phyloP scores from a whole-genome alignment of 37 sponge, comb jelly and placozoan species.

The Axinella damicornis region DNA sequence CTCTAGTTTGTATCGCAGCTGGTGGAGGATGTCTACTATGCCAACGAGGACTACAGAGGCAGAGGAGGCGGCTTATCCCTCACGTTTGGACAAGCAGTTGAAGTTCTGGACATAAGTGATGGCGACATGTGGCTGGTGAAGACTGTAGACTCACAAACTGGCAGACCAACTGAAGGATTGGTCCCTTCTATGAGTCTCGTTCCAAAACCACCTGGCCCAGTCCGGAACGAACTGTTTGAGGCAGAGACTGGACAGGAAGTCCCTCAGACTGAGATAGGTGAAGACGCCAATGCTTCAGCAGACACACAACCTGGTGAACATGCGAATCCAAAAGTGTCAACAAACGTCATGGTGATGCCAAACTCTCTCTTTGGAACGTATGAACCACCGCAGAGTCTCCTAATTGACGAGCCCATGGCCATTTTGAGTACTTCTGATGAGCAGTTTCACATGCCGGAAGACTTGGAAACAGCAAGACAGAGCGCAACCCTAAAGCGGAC shows the following conservation, averaged over 20 bases:
- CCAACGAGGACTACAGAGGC: not conserved
- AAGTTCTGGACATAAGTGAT: slow-evolving; percentile 46
- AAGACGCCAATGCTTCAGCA: not conserved
- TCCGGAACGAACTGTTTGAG: slow-evolving; percentile 5
- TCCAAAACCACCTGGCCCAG: not conserved
- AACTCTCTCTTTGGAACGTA: slow-evolving; percentile 4
- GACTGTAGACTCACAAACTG: slow-evolving; percentile 7
- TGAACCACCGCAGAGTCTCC: not conserved
- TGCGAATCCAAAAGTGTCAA: not conserved
- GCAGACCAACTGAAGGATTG: slow-evolving; percentile 2
- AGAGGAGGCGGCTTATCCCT: slow-evolving; percentile 3
- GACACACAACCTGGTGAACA: not conserved
- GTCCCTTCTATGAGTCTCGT: not conserved
- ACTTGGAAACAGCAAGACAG: no score
- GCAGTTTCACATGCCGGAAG: not conserved
- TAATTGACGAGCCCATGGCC: not conserved
- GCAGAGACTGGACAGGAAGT: slow-evolving; percentile 39
- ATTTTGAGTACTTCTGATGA: not conserved
- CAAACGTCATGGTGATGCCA: not conserved
- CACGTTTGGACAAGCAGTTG: slow-evolving; percentile 35
- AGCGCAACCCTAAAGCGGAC: not conserved
- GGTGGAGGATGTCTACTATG: slow-evolving; percentile 12
- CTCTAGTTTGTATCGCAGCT: slow-evolving; percentile 11
- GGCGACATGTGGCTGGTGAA: slow-evolving; percentile 23
- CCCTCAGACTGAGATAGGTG: not conserved